These are phyloP conservation scores for Carcharodon carcharias DNA, from an alignment of 2,797 vertebrate species.

Conservation along the genomic window DNA sequence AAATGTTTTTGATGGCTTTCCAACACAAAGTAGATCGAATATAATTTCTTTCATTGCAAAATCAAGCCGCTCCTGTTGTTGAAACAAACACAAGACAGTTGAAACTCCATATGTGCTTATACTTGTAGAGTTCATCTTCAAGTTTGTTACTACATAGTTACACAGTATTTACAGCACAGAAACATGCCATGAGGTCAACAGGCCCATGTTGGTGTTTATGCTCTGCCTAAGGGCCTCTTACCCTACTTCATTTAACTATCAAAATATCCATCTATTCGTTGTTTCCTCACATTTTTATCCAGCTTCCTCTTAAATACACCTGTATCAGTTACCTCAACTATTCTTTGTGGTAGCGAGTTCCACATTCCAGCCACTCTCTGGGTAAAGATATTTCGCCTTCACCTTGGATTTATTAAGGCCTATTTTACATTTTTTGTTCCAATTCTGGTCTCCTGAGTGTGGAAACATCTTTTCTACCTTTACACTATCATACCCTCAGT, in stretches of 20 bases:
- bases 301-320: neutral
- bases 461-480: too few relatives aligned
- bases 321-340: neutral
- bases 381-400: too few relatives aligned
- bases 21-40: conserved; percentile 97
- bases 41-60: conserved; percentile 99
- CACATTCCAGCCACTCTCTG: neutral
- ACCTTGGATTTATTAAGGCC: too few relatives aligned
- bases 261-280: neutral
- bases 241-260: neutral
- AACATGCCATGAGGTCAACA: neutral
- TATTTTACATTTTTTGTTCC: too few relatives aligned
- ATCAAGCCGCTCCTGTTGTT: conserved; percentile 88
- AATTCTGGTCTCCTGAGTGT: too few relatives aligned
- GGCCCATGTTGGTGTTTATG: neutral
- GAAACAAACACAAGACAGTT: conserved; percentile 4
- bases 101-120: neutral
- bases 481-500: too few relatives aligned
- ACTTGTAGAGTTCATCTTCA: neutral
- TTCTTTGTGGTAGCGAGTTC: neutral
- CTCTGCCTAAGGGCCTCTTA: neutral
- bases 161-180: neutral
- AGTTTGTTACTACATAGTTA: neutral
- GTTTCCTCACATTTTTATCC: neutral
- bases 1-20: conserved; percentile 96